A percentile compares a stretch with the other conserved stretches of the same genome.
Evolutionary conservation across 92 coral and sea anemone species (phyloP).

Genomic region (Pocillopora grandis): DNA sequence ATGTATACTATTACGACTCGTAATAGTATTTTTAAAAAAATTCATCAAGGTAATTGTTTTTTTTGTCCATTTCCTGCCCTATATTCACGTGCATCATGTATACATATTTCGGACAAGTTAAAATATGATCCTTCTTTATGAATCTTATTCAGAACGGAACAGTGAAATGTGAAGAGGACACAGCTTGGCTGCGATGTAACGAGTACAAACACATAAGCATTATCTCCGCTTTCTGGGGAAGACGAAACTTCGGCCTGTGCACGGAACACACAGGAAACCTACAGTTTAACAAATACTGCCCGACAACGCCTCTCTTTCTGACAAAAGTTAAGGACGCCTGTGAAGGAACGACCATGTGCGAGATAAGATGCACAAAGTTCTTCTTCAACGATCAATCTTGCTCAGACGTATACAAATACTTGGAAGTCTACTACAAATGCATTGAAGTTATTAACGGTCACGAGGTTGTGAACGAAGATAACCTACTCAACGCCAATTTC

Average conservation of each 20-base stretch:
- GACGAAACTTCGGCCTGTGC: conserved; percentile 99
- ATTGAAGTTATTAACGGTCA: conserved; percentile 99
- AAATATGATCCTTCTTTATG: background rate
- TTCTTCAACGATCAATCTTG: conserved; percentile 92
- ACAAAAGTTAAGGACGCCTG: conserved; percentile 99
- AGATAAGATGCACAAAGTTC: conserved; percentile 96
- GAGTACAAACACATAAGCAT: conserved; percentile 99
- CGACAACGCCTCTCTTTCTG: conserved; percentile 91
- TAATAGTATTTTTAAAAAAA: no score
- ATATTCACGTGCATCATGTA: background rate
- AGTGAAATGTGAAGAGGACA: conserved; percentile 99
- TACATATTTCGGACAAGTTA: background rate
- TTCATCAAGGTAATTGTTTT: no score
- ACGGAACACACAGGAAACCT: conserved; percentile 97
- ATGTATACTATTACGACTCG: no score
- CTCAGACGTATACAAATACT: conserved; percentile 92
- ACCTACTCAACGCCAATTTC: conserved; percentile 97
- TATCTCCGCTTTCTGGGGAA: conserved; percentile 99
- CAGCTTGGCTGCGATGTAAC: conserved; percentile 99
- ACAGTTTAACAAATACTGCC: conserved; percentile 82
- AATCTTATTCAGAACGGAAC: conserved; percentile 85
- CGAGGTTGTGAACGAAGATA: conserved; percentile 99
- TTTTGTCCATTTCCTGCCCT: no score
- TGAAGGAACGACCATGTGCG: conserved; percentile 99
- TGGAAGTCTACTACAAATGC: conserved; percentile 99